A percentile compares a stretch with the other conserved stretches of the same genome.
Evolutionary conservation across 2,888 invertebrate species (phyloP).

Genomic region (Merodon equestris): DNA sequence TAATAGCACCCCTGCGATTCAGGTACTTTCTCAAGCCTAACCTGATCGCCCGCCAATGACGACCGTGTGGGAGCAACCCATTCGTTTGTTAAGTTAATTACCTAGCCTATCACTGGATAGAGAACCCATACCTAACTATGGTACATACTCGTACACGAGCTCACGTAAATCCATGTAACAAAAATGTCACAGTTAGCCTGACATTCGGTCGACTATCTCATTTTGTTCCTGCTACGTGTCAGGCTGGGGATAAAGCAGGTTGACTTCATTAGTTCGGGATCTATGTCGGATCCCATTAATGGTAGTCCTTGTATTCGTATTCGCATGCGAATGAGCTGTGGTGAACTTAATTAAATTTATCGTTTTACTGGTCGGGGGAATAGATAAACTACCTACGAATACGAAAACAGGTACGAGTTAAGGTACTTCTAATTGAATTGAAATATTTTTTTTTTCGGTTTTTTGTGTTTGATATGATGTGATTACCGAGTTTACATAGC

Average conservation of each 20-base stretch:
- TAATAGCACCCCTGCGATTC: not conserved
- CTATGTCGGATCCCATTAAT: conserved; percentile 55
- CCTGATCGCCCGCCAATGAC: not conserved
- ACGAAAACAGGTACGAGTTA: too few species aligned
- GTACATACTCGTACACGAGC: conserved; percentile 35
- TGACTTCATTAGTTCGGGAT: conserved; percentile 60
- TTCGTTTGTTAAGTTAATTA: conserved; percentile 61
- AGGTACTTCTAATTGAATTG: too few species aligned
- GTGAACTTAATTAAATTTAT: conserved; percentile 1
- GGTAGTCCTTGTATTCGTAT: conserved; percentile 23
- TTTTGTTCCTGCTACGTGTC: conserved; percentile 25
- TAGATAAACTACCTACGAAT: too few species aligned
- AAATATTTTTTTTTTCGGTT: too few species aligned
- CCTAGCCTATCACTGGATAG: conserved; percentile 51
- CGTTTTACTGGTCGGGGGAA: not conserved
- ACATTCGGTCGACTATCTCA: conserved; percentile 52
- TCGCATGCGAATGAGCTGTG: not conserved
- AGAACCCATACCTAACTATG: too few species aligned
- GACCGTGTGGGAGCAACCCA: not conserved
- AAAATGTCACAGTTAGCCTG: conserved; percentile 55
- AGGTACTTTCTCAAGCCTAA: not conserved
- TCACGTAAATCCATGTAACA: conserved; percentile 50
- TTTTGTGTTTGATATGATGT: too few species aligned
- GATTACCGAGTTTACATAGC: too few species aligned
- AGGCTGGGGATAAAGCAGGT: conserved; percentile 18